phyloP scores from a whole-genome alignment of 2,113 vertebrate genomes.

The Erythrocebus patas region DNA sequence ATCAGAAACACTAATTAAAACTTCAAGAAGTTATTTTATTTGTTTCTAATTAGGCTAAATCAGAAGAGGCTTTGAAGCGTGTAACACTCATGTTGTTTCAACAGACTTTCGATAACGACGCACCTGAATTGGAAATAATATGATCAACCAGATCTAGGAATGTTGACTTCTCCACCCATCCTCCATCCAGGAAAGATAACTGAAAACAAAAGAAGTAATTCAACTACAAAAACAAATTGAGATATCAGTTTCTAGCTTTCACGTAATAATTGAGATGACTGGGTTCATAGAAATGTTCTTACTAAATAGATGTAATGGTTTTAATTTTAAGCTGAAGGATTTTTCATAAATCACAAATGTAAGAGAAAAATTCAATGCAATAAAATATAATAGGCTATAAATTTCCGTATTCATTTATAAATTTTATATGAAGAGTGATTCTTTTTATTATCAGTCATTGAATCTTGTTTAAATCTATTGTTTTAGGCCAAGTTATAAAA shows the following conservation, averaged over 20 bases:
- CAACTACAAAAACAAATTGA: conserved; percentile 46
- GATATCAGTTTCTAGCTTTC: conserved; percentile 29
- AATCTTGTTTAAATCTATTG: not conserved
- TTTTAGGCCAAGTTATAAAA: not conserved
- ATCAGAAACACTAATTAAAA: not conserved
- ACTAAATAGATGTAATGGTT: not conserved
- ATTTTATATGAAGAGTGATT: not conserved
- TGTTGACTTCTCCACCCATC: conserved; percentile 1
- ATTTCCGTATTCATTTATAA: not conserved
- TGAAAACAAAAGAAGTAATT: conserved; percentile 33
- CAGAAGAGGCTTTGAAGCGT: too few relatives aligned
- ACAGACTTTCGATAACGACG: not conserved
- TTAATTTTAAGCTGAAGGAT: conserved; percentile 38
- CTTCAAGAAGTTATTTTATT: not conserved
- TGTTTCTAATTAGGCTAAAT: too few relatives aligned
- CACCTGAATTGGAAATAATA: conserved; percentile 29
- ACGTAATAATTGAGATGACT: conserved; percentile 26
- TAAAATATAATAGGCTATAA: not conserved
- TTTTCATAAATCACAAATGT: not conserved
- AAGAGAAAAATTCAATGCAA: not conserved
- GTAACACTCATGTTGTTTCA: not conserved
- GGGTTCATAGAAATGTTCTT: not conserved
- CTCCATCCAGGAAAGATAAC: not conserved
- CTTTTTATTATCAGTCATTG: not conserved
- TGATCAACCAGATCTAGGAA: not conserved